phyloP scores from a whole-genome alignment of 1,140 invertebrate species.

The Caenorhabditis inopinata region DNA sequence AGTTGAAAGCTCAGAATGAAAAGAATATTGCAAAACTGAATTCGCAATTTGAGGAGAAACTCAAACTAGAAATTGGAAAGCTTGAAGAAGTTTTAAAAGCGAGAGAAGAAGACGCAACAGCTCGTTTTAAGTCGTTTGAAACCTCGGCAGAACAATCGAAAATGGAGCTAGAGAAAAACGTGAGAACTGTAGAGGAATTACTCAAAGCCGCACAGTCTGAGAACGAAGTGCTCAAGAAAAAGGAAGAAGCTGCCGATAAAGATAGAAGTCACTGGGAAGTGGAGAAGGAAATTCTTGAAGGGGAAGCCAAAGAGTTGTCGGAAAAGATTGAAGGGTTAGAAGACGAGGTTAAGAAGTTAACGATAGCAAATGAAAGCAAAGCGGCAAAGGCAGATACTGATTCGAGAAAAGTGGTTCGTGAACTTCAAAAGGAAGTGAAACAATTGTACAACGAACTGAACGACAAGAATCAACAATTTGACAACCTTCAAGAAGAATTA shows the following conservation, averaged over 20 bases:
- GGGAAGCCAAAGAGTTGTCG: neutral
- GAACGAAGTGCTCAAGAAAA: neutral
- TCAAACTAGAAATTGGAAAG: neutral
- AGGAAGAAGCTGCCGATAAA: neutral
- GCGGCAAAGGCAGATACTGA: slow-evolving; percentile 43
- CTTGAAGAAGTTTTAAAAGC: neutral
- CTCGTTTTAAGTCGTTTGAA: neutral
- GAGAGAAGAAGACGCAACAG: neutral
- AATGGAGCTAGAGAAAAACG: neutral
- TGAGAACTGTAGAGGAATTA: neutral
- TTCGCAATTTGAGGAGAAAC: neutral
- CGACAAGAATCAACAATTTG: slow-evolving; percentile 45
- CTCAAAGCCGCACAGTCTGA: neutral
- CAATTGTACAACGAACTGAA: slow-evolving; percentile 50
- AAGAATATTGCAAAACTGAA: neutral
- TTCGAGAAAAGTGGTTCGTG: slow-evolving; percentile 44
- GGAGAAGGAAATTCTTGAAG: slow-evolving; percentile 14
- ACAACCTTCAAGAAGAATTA: neutral
- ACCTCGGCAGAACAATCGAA: neutral
- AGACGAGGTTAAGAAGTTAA: neutral
- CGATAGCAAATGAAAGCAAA: neutral
- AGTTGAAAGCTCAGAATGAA: neutral
- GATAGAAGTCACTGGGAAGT: slow-evolving; percentile 4
- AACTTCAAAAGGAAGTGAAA: slow-evolving; percentile 50
- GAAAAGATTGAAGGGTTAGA: slow-evolving; percentile 14